These are phyloP conservation scores for Drosophila histrio DNA, from an alignment of 2,888 invertebrate species.

Conservation along the genomic window DNA sequence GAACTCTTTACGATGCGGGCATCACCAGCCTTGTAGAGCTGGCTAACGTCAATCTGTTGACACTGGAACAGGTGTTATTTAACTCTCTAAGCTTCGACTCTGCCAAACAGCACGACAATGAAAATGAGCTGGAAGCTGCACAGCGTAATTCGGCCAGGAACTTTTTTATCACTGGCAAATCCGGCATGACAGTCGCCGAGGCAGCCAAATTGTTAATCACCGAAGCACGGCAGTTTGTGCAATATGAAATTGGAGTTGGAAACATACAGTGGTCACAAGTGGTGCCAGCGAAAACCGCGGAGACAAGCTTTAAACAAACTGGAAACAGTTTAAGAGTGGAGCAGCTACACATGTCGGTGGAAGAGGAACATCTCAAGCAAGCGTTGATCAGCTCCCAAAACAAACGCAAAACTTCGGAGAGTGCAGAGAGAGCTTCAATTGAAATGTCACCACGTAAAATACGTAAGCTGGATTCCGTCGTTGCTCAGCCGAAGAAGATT, in stretches of 20 bases:
- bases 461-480: conserved; percentile 15
- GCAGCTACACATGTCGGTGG: conserved; percentile 55
- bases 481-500: too few relatives aligned
- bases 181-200: conserved; percentile 91
- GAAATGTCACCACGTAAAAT: conserved; percentile 22
- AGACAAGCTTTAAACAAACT: background rate
- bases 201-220: conserved; percentile 91
- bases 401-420: conserved; percentile 41
- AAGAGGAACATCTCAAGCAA: conserved; percentile 35
- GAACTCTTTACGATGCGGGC: conserved; percentile 92
- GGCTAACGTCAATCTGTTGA: conserved; percentile 89
- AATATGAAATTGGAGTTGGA: conserved; percentile 90
- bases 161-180: conserved; percentile 91
- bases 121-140: conserved; percentile 87
- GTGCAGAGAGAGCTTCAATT: background rate
- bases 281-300: background rate
- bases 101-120: conserved; percentile 89
- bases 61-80: conserved; percentile 90
- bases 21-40: conserved; percentile 91
- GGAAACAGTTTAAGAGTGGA: background rate
- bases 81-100: conserved; percentile 94
- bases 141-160: conserved; percentile 89
- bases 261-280: conserved; percentile 88
- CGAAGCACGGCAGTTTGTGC: conserved; percentile 90
- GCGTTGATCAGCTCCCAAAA: background rate